These are phyloP conservation scores for Sylvietta virens DNA, from an alignment of 2,113 vertebrate genomes.

Conservation along the genomic window DNA sequence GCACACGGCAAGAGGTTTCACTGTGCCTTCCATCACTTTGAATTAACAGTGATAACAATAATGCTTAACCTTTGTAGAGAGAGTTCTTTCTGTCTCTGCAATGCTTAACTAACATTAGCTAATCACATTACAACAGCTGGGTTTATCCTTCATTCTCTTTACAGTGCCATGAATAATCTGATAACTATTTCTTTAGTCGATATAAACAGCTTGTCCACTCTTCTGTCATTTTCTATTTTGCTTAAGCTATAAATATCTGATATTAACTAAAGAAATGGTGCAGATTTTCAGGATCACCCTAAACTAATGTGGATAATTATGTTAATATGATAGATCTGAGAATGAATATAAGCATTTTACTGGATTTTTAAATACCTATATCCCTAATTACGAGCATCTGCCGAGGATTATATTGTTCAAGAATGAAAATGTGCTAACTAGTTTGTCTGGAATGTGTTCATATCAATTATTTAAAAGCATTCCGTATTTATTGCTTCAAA, in stretches of 20 bases:
- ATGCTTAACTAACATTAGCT: slow-evolving; percentile 22
- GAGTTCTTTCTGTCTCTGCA: slow-evolving; percentile 4
- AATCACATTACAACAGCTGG: slow-evolving; percentile 25
- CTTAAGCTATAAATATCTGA: not conserved
- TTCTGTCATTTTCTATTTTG: slow-evolving; percentile 35
- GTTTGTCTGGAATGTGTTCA: not conserved
- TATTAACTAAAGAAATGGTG: not conserved
- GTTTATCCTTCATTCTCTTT: slow-evolving; percentile 37
- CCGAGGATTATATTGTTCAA: not conserved
- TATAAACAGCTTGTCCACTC: slow-evolving; percentile 44
- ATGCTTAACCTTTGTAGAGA: slow-evolving; percentile 19
- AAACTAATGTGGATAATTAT: not conserved
- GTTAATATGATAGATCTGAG: not conserved
- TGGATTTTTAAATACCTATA: not conserved
- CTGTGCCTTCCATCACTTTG: not conserved
- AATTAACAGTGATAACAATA: slow-evolving; percentile 24
- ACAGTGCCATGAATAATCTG: slow-evolving; percentile 33
- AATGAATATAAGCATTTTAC: not conserved
- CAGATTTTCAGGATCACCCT: not conserved
- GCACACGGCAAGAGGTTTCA: not conserved
- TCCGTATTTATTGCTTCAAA: not conserved
- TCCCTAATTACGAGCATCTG: not conserved
- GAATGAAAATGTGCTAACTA: not conserved
- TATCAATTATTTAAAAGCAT: not conserved
- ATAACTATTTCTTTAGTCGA: slow-evolving; percentile 33